phyloP scores from a whole-genome alignment of 2,113 vertebrate genomes.

The Papio anubis region DNA sequence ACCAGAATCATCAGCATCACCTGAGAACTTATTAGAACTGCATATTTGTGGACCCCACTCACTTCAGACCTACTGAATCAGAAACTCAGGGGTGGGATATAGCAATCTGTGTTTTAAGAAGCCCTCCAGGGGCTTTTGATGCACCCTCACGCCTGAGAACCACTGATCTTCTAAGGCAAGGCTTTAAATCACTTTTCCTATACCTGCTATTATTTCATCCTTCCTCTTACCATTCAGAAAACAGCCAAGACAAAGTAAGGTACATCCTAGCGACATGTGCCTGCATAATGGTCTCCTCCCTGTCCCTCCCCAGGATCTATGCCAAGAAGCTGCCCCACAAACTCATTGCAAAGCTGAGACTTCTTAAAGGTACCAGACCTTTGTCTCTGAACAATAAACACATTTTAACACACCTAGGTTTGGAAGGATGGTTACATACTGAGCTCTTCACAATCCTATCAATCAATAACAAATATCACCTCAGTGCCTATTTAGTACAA shows the following conservation, averaged over 20 bases:
- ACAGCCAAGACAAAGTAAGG: constrained; percentile 16
- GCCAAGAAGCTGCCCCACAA: background rate
- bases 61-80: background rate
- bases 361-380: constrained; percentile 3
- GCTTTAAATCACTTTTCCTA: constrained; percentile 17
- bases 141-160: background rate
- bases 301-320: background rate
- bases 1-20: background rate
- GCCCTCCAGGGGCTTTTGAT: background rate
- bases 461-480: background rate
- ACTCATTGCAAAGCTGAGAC: constrained; percentile 15
- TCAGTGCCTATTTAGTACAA: background rate
- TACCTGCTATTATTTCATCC: constrained; percentile 21
- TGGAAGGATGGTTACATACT: background rate
- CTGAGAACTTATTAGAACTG: constrained; percentile 34
- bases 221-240: constrained; percentile 46
- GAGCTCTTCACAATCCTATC: background rate
- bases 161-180: background rate
- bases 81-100: background rate
- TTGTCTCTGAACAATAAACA: constrained; percentile 17
- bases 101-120: background rate
- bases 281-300: background rate
- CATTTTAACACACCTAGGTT: background rate
- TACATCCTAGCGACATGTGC: background rate
- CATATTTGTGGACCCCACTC: background rate